phyloP scores from a whole-genome alignment of 2,797 vertebrate species.

The Brachyalestes nurse region DNA sequence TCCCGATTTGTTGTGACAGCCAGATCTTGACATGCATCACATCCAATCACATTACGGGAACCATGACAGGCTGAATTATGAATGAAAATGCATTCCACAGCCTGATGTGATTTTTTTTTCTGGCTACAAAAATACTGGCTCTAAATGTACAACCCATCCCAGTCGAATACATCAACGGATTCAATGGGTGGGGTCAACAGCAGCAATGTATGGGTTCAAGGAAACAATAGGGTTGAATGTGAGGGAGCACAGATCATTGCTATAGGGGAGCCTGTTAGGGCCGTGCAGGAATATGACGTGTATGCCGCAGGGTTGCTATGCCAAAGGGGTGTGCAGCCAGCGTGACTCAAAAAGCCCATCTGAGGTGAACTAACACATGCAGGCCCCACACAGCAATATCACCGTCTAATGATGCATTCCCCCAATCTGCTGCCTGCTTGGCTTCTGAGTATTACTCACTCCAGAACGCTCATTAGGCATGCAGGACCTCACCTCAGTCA shows the following conservation, averaged over 20 bases:
- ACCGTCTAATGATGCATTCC: constrained; percentile 59
- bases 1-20: constrained; percentile 66
- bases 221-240: neutral
- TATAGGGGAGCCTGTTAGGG: neutral
- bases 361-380: constrained; percentile 25
- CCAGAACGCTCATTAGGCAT: constrained; percentile 35
- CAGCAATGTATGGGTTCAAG: neutral
- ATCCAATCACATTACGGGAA: constrained; percentile 71
- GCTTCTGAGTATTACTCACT: constrained; percentile 56
- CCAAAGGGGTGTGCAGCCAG: neutral
- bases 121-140: neutral
- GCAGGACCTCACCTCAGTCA: constrained; percentile 6
- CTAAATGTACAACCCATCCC: neutral
- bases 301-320: neutral
- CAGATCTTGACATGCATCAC: constrained; percentile 72
- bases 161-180: neutral
- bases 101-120: constrained; percentile 34
- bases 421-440: constrained; percentile 54
- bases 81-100: constrained; percentile 60
- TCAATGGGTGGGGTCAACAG: constrained; percentile 14
- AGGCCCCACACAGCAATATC: constrained; percentile 43
- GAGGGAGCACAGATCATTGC: neutral
- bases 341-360: constrained; percentile 27
- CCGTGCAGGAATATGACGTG: constrained; percentile 2
- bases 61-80: constrained; percentile 73